A percentile compares a stretch with the other conserved stretches of the same genome.
phyloP scores from a whole-genome alignment of 2,888 invertebrate species.

The Pomacea canaliculata region DNA sequence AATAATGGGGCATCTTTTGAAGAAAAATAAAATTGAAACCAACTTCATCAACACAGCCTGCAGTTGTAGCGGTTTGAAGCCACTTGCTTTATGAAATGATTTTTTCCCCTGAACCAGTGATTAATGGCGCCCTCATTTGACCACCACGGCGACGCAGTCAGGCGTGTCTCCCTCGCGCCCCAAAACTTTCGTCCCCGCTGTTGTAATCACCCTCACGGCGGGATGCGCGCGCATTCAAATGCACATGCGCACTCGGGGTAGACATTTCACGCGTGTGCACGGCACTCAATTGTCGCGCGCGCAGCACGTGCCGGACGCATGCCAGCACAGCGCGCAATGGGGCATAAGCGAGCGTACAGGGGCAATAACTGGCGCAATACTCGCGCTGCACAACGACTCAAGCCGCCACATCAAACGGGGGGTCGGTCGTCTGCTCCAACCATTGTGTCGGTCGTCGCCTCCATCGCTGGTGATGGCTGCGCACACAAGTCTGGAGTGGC shows the following conservation, averaged over 20 bases:
- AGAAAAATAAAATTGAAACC: too few relatives aligned
- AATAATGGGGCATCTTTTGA: too few relatives aligned
- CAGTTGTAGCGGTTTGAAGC: background rate
- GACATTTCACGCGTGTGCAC: background rate
- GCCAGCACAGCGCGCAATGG: constrained; percentile 11
- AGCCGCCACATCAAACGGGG: too few relatives aligned
- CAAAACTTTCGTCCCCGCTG: constrained; percentile 14
- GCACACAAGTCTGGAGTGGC: too few relatives aligned
- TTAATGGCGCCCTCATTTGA: constrained; percentile 12
- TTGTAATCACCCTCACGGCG: constrained; percentile 17
- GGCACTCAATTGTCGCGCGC: constrained; percentile 8
- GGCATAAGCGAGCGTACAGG: background rate
- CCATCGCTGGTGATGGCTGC: too few relatives aligned
- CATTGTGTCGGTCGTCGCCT: too few relatives aligned
- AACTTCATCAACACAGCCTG: too few relatives aligned
- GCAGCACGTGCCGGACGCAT: constrained; percentile 10
- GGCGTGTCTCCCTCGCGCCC: constrained; percentile 16
- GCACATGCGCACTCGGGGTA: constrained; percentile 15
- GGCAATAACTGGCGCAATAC: background rate
- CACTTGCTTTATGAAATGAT: background rate
- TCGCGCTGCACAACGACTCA: too few relatives aligned
- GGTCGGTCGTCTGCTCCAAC: too few relatives aligned
- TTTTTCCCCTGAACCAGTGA: background rate
- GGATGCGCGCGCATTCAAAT: constrained; percentile 13
- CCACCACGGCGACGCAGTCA: constrained; percentile 7